phyloP scores from a whole-genome alignment of 2,797 vertebrate genomes.

The Dipus sagitta region DNA sequence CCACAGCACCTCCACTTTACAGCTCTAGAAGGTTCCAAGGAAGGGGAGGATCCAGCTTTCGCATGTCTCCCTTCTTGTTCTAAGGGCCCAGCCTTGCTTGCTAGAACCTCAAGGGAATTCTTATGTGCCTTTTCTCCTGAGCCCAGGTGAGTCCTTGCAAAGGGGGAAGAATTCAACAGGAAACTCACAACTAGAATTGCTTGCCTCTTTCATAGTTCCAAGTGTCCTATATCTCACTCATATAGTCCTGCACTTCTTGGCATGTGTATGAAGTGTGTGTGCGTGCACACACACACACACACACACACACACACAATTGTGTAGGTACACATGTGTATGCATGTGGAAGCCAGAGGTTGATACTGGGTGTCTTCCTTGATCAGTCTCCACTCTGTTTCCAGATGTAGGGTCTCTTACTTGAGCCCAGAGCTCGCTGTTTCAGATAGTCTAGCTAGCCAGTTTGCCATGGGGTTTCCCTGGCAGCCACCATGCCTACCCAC shows the following conservation, averaged over 20 bases:
- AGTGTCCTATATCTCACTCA: constrained; percentile 87
- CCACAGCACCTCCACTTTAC: not conserved
- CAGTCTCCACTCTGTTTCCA: no score
- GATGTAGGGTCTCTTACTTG: no score
- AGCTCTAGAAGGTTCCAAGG: not conserved
- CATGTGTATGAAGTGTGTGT: no score
- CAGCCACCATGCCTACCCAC: no score
- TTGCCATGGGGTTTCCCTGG: no score
- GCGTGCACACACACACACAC: constrained; percentile 68
- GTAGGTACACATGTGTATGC: no score
- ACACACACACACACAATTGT: no score
- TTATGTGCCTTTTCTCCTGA: no score
- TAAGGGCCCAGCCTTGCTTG: not conserved
- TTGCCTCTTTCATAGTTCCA: constrained; percentile 88
- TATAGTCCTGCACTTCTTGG: constrained; percentile 87
- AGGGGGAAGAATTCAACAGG: not conserved
- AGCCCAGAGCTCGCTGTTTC: constrained; percentile 68
- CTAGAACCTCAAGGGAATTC: not conserved
- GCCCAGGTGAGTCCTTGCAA: not conserved
- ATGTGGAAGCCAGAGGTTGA: no score
- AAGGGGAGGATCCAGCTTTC: not conserved
- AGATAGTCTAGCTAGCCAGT: no score
- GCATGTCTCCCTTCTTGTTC: not conserved
- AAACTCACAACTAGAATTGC: constrained; percentile 72
- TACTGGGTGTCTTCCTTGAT: no score